Evolutionary conservation across 2,797 vertebrate species (phyloP).

Genomic region (Taeniopygia guttata): DNA sequence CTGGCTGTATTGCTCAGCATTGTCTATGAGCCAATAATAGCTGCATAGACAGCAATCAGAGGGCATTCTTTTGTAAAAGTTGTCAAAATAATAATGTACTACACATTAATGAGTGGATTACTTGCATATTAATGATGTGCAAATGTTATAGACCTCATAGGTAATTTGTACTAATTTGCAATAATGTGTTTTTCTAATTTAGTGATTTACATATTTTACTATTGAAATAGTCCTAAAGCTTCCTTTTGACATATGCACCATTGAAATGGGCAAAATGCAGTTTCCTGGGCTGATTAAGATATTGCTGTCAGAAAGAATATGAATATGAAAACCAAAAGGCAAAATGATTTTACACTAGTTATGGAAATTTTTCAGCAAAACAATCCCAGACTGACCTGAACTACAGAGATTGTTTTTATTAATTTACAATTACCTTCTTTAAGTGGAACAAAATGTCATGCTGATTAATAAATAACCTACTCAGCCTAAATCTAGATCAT

Average conservation of each 20-base stretch:
- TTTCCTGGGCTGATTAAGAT: neutral
- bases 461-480: neutral
- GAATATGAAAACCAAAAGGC: neutral
- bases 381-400: neutral
- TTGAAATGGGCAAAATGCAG: neutral
- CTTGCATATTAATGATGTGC: constrained; percentile 12
- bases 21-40: neutral
- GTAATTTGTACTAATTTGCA: constrained; percentile 32
- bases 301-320: neutral
- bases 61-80: neutral
- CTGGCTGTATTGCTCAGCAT: neutral
- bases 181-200: constrained; percentile 25
- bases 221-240: neutral
- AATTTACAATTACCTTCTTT: neutral
- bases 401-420: neutral
- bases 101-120: neutral
- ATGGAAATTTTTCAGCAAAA: neutral
- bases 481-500: neutral
- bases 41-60: neutral
- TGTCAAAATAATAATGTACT: constrained; percentile 12
- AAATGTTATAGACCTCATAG: neutral
- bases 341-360: neutral
- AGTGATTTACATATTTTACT: constrained; percentile 15
- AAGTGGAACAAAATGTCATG: neutral
- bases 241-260: neutral